A percentile compares a stretch with the other conserved stretches of the same genome.
Conservation (phyloP, 2,888 invertebrate species). For the Drosophila niveifrons region DNA sequence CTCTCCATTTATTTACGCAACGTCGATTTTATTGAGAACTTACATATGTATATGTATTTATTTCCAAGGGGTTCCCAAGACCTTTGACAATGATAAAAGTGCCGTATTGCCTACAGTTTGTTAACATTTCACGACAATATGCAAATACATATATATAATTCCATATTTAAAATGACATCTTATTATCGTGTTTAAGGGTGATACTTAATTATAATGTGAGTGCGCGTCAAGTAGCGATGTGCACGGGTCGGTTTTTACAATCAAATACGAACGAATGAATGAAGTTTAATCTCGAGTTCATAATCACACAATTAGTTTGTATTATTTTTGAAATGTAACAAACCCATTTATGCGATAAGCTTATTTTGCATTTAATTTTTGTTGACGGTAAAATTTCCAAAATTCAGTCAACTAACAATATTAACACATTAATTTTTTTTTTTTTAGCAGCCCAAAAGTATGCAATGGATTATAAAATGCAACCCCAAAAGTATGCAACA, state of each 20-base stretch:
- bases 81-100: constrained; percentile 2
- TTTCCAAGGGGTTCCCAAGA: neutral
- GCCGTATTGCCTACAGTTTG: neutral
- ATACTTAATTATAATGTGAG: constrained; percentile 1
- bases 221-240: neutral
- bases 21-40: neutral
- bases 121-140: neutral
- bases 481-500: neutral
- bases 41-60: neutral
- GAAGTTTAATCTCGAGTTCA: too few relatives aligned
- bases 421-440: neutral
- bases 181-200: neutral
- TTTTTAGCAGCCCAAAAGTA: constrained; percentile 11
- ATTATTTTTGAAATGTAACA: too few relatives aligned
- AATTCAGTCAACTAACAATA: too few relatives aligned
- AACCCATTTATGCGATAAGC: too few relatives aligned
- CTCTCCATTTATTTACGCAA: too few relatives aligned
- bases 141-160: neutral
- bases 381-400: too few relatives aligned
- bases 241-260: neutral
- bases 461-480: neutral
- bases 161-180: neutral
- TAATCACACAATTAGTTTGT: too few relatives aligned
- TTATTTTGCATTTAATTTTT: too few relatives aligned
- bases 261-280: too few relatives aligned